phyloP scores from a whole-genome alignment of 2,888 invertebrate species.

The Lithophane leautieri region DNA sequence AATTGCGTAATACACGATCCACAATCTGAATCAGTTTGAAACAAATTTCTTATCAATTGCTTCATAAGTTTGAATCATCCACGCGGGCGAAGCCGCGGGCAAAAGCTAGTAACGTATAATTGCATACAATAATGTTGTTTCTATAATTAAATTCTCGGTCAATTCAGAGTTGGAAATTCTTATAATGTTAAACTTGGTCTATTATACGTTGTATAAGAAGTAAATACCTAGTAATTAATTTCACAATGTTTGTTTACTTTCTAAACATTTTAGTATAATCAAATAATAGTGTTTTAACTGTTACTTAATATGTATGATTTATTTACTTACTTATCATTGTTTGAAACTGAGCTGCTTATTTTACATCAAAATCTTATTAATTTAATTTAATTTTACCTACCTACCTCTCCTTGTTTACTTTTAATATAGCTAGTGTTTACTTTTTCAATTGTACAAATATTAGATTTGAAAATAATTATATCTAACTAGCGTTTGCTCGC shows the following conservation, averaged over 20 bases:
- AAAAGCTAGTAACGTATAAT: no score
- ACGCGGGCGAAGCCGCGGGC: no score
- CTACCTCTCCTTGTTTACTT: background rate
- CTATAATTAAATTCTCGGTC: slow-evolving; percentile 26
- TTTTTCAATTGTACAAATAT: background rate
- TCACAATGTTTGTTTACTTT: slow-evolving; percentile 14
- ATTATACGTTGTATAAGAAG: background rate
- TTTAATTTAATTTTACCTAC: no score
- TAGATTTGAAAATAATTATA: background rate
- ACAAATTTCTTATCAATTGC: no score
- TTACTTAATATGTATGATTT: slow-evolving; percentile 12
- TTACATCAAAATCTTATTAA: background rate
- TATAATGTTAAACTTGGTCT: slow-evolving; percentile 1
- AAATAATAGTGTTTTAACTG: slow-evolving; percentile 2
- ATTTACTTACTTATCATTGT: background rate
- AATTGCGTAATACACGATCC: no score
- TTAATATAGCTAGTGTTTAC: background rate
- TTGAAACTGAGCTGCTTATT: background rate
- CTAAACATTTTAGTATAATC: slow-evolving; percentile 11
- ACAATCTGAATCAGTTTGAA: no score
- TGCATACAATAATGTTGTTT: background rate
- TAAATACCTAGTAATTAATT: slow-evolving; percentile 15
- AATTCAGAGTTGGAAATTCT: background rate
- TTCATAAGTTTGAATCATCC: no score
- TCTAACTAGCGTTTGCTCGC: background rate